Conservation (phyloP, 2,797 vertebrate species). For the Vultur gryphus region DNA sequence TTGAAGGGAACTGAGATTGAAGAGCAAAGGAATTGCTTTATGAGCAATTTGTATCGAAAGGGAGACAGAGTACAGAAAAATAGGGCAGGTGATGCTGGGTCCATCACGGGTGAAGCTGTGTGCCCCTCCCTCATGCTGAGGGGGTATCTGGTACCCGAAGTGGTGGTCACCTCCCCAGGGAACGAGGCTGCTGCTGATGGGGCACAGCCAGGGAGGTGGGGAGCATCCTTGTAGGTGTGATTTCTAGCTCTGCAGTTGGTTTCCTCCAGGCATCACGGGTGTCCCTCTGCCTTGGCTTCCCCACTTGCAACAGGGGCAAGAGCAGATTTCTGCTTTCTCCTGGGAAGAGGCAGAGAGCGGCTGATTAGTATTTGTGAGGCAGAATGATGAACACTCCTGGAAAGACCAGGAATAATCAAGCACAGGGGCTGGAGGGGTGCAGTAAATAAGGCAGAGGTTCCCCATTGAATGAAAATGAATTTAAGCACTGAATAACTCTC, state of each 20-base stretch:
- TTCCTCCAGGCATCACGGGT: accelerated
- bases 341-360: not conserved
- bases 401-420: not conserved
- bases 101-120: not conserved
- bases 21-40: not conserved
- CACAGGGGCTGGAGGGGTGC: not conserved
- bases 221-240: accelerated
- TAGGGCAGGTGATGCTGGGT: not conserved
- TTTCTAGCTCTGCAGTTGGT: not conserved
- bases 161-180: not conserved
- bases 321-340: not conserved
- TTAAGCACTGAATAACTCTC: not conserved
- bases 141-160: not conserved
- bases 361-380: not conserved
- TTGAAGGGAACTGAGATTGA: accelerated
- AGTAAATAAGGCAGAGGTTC: not conserved
- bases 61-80: not conserved
- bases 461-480: not conserved
- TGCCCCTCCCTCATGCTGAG: not conserved
- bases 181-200: not conserved
- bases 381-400: not conserved
- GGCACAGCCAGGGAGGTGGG: not conserved
- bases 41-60: not conserved
- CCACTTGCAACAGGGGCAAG: not conserved
- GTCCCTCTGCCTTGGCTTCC: not conserved